Evolutionary conservation across 1,140 invertebrate species (phyloP).

Genomic region (Anthonomus grandis): DNA sequence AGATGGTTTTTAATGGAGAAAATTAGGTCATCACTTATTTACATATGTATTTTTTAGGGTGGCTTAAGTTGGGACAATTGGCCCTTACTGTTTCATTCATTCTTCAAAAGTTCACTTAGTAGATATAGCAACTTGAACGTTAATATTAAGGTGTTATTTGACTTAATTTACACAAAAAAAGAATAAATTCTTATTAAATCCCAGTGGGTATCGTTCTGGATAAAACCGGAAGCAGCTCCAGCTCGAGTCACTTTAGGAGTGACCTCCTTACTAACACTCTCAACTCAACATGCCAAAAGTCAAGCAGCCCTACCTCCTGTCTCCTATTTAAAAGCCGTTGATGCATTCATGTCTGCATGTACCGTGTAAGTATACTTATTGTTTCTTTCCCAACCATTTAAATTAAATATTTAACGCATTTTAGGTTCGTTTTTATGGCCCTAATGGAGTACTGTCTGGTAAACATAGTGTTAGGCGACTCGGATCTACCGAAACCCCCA

Average conservation of each 20-base stretch:
- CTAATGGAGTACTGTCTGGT: conserved; percentile 92
- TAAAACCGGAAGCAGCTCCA: conserved; percentile 84
- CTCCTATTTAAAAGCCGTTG: conserved; percentile 86
- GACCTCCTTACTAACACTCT: conserved; percentile 83
- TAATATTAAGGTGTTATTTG: too few relatives aligned
- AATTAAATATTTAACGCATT: neutral
- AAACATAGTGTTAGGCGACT: conserved; percentile 81
- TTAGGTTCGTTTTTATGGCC: conserved; percentile 86
- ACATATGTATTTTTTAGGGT: too few relatives aligned
- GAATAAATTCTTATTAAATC: too few relatives aligned
- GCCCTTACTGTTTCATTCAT: too few relatives aligned
- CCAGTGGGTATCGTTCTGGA: conserved; percentile 91
- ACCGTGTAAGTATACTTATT: conserved; percentile 64
- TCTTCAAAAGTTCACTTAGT: neutral
- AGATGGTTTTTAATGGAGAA: too few relatives aligned
- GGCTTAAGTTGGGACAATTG: too few relatives aligned
- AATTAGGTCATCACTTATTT: too few relatives aligned
- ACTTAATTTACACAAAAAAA: too few relatives aligned
- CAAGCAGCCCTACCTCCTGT: conserved; percentile 85
- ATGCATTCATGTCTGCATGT: conserved; percentile 89
- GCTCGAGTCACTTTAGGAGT: conserved; percentile 87
- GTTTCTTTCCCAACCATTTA: neutral
- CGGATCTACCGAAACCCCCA: conserved; percentile 56
- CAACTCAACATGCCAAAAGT: conserved; percentile 88
- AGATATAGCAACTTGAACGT: too few relatives aligned